Conservation (phyloP, 2,888 invertebrate genomes). For the Mechanitis messenoides region DNA sequence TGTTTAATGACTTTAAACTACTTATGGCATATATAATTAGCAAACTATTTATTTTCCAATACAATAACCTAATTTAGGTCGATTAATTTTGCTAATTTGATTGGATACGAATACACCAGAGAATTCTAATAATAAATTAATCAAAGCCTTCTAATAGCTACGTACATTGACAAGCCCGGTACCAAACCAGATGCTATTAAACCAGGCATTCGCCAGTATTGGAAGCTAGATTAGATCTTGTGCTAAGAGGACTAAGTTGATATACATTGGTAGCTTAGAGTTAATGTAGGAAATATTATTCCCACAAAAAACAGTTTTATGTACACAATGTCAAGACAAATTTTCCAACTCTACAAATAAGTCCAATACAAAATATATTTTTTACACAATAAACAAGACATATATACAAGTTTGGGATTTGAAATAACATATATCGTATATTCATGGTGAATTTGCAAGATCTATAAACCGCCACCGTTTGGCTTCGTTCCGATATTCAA, state of each 20-base stretch:
- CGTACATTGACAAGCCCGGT: not conserved
- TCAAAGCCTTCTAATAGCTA: not conserved
- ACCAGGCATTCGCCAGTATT: not conserved
- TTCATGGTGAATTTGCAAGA: slow-evolving; percentile 39
- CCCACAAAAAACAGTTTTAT: not conserved
- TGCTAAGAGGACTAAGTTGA: not conserved
- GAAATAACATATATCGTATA: slow-evolving; percentile 6
- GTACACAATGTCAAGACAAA: too few relatives aligned
- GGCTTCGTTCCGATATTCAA: slow-evolving; percentile 47
- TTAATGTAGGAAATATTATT: not conserved
- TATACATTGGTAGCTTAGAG: not conserved
- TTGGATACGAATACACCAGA: not conserved
- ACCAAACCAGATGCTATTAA: not conserved
- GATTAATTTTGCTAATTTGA: slow-evolving; percentile 1
- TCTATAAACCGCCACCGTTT: slow-evolving; percentile 47
- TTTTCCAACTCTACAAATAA: too few relatives aligned
- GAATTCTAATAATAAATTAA: not conserved
- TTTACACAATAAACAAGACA: too few relatives aligned
- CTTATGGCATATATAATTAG: not conserved
- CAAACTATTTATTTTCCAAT: not conserved
- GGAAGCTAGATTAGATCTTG: not conserved
- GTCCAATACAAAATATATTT: too few relatives aligned
- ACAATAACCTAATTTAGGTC: not conserved
- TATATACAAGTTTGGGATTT: too few relatives aligned
- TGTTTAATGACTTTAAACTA: too few relatives aligned